Evolutionary conservation across 1,140 invertebrate species (phyloP), one percentile per base, ranked within the genome.

Genomic region (Sminthurinus signatus): DNA sequence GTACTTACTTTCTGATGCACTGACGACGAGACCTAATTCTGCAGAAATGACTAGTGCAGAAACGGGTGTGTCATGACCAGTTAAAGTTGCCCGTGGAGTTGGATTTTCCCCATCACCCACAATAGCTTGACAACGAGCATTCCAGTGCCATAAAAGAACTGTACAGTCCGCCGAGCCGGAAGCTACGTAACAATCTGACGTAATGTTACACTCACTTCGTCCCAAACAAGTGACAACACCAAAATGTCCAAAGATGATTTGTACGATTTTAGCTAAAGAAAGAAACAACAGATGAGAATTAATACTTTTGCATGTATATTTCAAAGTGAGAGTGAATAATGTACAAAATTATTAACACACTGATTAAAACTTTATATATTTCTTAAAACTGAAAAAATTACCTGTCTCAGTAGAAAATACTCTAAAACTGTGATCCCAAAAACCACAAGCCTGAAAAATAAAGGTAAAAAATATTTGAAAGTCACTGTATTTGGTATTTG

Each of bases 361-460:
- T 31, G 10, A 32, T n/a, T n/a, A n/a, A n/a, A n/a, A n/a, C n/a
- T n/a, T n/a, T n/a, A n/a, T n/a, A n/a, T n/a, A n/a, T n/a, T n/a
- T n/a, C n/a, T n/a, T n/a, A n/a, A n/a, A n/a, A n/a, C n/a, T n/a
- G n/a, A n/a, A 29, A 60, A 56, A 32, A 72, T 73, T 79, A 92
- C 91, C 91, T 71, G 91, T 93, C 76, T 99, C 96, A 0, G 95
- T 93, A 44, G 89, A 93, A 78, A 98, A 99, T 1, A 99, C 91
- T 27, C 96, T 81, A 79, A 99, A 99, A 78, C 93, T 97, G 77
- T 98, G 98, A 77, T 99, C 96, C 90, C 96, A 98, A 79, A 98
- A 99, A 44, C 96, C 96, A 78, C 93, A 95, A n/a, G 96, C 95
- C n/a, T n/a, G n/a, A n/a, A n/a, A n/a, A n/a, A n/a, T n/a, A n/a